A percentile compares a stretch with the other conserved stretches of the same genome.
Conservation (phyloP, 1,140 invertebrate genomes). For the Trachymyrmex cornetzi region DNA sequence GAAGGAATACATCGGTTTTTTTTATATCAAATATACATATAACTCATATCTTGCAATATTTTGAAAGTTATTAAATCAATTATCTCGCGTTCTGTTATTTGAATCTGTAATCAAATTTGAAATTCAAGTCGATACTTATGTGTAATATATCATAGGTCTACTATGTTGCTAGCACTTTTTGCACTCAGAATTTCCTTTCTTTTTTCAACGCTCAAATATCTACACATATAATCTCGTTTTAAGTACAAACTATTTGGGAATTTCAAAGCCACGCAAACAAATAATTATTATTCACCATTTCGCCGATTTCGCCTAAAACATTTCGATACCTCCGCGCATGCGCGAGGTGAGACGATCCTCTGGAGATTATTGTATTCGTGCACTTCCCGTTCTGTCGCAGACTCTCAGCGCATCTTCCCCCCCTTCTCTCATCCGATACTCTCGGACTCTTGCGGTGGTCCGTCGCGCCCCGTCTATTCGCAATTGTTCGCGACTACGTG, state of each 20-base stretch:
- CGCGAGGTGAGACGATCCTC: not conserved
- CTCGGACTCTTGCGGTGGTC: not conserved
- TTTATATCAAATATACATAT: not conserved
- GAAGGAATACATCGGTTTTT: not conserved
- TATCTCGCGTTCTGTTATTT: not conserved
- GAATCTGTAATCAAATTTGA: not conserved
- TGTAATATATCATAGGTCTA: too few species aligned
- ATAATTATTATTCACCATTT: not conserved
- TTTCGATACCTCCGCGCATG: not conserved
- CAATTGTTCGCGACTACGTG: not conserved
- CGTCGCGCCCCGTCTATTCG: not conserved
- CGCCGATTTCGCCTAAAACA: not conserved
- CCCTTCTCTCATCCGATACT: not conserved
- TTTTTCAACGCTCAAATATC: too few species aligned
- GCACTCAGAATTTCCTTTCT: too few species aligned
- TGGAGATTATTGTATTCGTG: not conserved
- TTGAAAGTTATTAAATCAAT: not conserved
- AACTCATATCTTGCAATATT: not conserved
- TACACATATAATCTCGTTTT: too few species aligned
- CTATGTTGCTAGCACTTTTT: too few species aligned
- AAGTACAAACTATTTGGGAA: too few species aligned
- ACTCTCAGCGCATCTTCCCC: not conserved
- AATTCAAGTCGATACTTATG: not conserved
- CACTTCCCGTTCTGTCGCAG: constrained; percentile 6
- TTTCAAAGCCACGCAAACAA: too few species aligned